A percentile compares a stretch with the other conserved stretches of the same genome.
phyloP scores from a whole-genome alignment of 2,113 vertebrate species.

The Otis tarda region DNA sequence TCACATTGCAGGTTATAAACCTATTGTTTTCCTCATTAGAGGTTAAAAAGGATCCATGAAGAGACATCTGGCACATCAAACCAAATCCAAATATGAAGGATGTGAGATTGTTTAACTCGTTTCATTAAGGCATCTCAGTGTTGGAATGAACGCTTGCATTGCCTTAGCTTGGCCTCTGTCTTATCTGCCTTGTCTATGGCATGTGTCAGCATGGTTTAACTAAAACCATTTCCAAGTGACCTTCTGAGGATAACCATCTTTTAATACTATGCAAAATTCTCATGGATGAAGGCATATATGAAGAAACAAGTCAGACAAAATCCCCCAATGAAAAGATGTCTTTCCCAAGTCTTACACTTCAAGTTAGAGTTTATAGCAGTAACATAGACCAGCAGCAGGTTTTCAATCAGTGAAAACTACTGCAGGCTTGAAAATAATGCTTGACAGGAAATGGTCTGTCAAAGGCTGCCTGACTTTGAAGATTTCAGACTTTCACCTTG shows the following conservation, averaged over 20 bases:
- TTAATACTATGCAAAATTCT: constrained; percentile 37
- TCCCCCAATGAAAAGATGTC: background rate
- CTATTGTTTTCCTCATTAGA: background rate
- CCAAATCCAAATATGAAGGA: background rate
- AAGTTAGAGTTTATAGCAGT: background rate
- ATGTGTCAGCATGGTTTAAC: background rate
- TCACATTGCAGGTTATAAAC: background rate
- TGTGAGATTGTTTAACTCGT: background rate
- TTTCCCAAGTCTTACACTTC: background rate
- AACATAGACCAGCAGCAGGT: background rate
- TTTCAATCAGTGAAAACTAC: background rate
- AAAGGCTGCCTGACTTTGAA: background rate
- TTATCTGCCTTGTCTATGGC: background rate
- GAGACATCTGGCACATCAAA: background rate
- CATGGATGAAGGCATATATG: background rate
- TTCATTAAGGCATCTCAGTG: background rate
- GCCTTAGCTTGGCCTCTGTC: background rate
- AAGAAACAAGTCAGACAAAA: constrained; percentile 2
- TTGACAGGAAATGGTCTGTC: background rate
- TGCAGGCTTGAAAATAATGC: background rate
- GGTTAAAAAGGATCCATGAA: background rate
- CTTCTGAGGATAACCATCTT: constrained; percentile 51
- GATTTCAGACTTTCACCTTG: background rate
- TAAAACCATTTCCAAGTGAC: background rate
- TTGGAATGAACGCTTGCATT: background rate